These are phyloP conservation scores for Periophthalmus magnuspinnatus DNA, from an alignment of 2,797 vertebrate genomes.

Conservation along the genomic window DNA sequence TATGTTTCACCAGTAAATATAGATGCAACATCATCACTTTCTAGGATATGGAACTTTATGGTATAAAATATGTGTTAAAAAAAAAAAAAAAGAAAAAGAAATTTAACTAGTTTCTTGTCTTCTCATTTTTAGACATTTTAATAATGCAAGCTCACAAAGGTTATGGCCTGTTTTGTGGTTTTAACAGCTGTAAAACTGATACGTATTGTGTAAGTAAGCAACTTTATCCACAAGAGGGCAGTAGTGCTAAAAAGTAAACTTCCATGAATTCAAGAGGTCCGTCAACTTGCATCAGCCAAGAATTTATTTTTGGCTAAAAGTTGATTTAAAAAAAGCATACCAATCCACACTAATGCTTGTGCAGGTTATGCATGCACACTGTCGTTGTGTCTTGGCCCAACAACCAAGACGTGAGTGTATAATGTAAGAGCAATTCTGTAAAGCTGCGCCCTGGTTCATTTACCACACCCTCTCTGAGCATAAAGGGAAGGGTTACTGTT, in stretches of 20 bases:
- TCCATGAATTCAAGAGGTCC: not conserved
- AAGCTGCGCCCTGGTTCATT: not conserved
- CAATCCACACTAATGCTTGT: not conserved
- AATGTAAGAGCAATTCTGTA: too few relatives aligned
- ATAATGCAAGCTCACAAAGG: not conserved
- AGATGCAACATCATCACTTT: not conserved
- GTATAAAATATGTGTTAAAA: not conserved
- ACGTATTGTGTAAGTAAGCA: not conserved
- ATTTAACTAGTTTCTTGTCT: too few relatives aligned
- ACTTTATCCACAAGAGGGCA: not conserved
- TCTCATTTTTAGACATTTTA: not conserved
- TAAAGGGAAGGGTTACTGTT: not conserved
- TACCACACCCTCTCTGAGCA: not conserved
- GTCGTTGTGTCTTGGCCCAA: not conserved
- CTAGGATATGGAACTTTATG: not conserved
- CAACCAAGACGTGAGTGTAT: not conserved
- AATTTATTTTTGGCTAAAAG: not conserved
- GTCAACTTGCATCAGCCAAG: not conserved
- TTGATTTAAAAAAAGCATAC: not conserved
- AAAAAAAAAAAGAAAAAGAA: too few relatives aligned
- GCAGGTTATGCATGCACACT: not conserved
- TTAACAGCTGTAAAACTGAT: not conserved
- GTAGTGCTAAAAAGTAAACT: not conserved
- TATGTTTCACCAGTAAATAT: too few relatives aligned
- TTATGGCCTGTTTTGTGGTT: too few relatives aligned